A percentile compares a stretch with the other conserved stretches of the same genome.
phyloP scores from a whole-genome alignment of 2,888 invertebrate genomes.

The Frankliniella intonsa region DNA sequence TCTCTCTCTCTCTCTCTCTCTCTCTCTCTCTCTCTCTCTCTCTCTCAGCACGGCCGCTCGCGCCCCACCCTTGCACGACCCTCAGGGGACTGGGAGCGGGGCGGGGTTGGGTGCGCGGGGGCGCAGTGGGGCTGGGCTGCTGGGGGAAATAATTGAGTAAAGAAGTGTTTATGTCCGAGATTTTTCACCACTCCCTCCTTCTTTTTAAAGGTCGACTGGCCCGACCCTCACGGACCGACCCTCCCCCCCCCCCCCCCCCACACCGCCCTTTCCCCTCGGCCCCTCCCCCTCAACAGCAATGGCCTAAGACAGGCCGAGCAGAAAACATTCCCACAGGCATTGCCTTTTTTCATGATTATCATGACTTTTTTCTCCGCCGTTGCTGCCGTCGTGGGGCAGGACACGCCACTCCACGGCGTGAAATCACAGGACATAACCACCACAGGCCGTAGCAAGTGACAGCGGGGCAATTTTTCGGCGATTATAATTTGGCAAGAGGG shows the following conservation, averaged over 20 bases:
- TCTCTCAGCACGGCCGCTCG: too few relatives aligned
- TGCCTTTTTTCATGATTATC: neutral
- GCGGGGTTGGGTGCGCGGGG: neutral
- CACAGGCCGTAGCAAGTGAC: too few relatives aligned
- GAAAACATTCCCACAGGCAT: neutral
- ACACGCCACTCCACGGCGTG: too few relatives aligned
- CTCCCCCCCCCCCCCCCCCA: neutral
- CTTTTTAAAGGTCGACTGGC: neutral
- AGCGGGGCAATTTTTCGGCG: too few relatives aligned
- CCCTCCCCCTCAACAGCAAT: neutral
- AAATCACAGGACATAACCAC: too few relatives aligned
- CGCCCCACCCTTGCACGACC: neutral
- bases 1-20: neutral
- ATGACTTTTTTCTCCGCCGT: neutral
- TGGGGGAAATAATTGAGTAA: slow-evolving; percentile 17
- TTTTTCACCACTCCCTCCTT: neutral
- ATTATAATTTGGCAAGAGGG: too few relatives aligned
- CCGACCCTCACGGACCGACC: neutral
- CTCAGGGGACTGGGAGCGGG: neutral
- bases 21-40: too few relatives aligned
- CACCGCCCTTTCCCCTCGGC: neutral
- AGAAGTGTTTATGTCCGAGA: slow-evolving; percentile 25
- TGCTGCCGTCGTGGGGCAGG: too few relatives aligned
- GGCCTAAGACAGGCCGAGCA: neutral
- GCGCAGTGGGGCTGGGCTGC: neutral